Percentiles rank a stretch among this genome's conserved stretches.
Conservation (phyloP, 2,113 vertebrate species). For the Thunnus maccoyii region DNA sequence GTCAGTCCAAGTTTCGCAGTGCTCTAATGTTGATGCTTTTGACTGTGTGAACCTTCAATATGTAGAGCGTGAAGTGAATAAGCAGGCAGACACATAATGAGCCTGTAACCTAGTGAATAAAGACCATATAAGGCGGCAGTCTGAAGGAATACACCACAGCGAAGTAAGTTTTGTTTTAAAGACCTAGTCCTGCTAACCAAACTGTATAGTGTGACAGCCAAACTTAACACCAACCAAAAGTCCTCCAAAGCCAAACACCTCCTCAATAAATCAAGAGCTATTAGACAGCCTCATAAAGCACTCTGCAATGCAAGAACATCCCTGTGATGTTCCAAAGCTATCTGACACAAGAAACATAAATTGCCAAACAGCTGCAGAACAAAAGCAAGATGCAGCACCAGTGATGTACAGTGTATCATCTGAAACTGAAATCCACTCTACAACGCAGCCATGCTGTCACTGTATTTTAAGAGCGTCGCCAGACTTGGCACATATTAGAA, state of each 20-base stretch:
- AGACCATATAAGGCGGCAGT: slow-evolving; percentile 79
- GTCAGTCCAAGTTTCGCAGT: neutral
- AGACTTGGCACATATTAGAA: neutral
- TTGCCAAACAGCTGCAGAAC: slow-evolving; percentile 50
- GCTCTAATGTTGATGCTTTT: slow-evolving; percentile 25
- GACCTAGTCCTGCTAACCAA: neutral
- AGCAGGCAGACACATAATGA: slow-evolving; percentile 28
- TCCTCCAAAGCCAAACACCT: slow-evolving; percentile 15
- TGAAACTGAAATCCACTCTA: neutral
- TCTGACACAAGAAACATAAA: slow-evolving; percentile 34
- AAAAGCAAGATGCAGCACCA: slow-evolving; percentile 23
- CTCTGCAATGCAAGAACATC: slow-evolving; percentile 31
- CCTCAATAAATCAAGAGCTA: slow-evolving; percentile 45
- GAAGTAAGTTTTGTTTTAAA: slow-evolving; percentile 17
- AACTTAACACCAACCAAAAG: neutral
- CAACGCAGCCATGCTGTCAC: slow-evolving; percentile 7
- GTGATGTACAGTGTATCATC: neutral
- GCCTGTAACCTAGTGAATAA: slow-evolving; percentile 5
- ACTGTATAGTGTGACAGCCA: slow-evolving; percentile 10
- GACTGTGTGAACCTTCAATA: neutral
- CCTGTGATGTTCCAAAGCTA: slow-evolving; percentile 23
- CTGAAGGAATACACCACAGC: slow-evolving; percentile 66
- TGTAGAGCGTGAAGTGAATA: slow-evolving; percentile 19
- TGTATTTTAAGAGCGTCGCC: slow-evolving; percentile 6
- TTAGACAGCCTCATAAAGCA: slow-evolving; percentile 41